Percentiles rank a stretch among this genome's conserved stretches.
Evolutionary conservation across 2,888 invertebrate genomes (phyloP).

Genomic region (Drosophila phalerata): DNA sequence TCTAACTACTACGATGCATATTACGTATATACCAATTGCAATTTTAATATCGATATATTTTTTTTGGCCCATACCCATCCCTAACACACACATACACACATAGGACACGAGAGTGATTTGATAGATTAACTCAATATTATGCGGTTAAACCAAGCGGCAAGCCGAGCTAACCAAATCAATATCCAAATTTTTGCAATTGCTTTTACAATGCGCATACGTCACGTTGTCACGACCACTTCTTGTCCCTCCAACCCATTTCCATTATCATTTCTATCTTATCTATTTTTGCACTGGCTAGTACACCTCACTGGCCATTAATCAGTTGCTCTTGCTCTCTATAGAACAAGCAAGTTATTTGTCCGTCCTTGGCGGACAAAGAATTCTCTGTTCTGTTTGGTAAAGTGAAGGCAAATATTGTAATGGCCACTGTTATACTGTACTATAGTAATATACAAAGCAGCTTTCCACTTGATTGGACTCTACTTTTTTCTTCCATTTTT

Average conservation of each 20-base stretch:
- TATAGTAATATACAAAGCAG: too few relatives aligned
- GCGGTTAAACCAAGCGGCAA: conserved; percentile 28
- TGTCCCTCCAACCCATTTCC: background rate
- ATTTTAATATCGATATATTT: background rate
- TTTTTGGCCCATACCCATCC: background rate
- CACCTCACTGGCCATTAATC: conserved; percentile 42
- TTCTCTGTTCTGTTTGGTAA: too few relatives aligned
- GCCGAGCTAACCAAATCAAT: conserved; percentile 11
- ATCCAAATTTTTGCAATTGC: conserved; percentile 56
- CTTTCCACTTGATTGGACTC: too few relatives aligned
- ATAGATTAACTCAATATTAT: conserved; percentile 44
- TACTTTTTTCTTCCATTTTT: background rate
- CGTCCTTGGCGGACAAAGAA: too few relatives aligned
- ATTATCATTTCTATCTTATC: background rate
- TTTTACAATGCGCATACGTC: conserved; percentile 58
- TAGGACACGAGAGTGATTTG: conserved; percentile 22
- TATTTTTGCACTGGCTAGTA: background rate
- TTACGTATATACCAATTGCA: background rate
- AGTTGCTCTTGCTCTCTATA: background rate
- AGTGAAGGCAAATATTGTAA: too few relatives aligned
- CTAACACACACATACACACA: background rate
- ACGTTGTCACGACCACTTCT: conserved; percentile 13
- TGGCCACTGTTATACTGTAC: too few relatives aligned
- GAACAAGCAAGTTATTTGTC: too few relatives aligned
- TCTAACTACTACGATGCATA: too few relatives aligned